Percentiles rank a stretch among this genome's conserved stretches.
Conservation (phyloP, 2,797 vertebrate species). For the Huso huso region DNA sequence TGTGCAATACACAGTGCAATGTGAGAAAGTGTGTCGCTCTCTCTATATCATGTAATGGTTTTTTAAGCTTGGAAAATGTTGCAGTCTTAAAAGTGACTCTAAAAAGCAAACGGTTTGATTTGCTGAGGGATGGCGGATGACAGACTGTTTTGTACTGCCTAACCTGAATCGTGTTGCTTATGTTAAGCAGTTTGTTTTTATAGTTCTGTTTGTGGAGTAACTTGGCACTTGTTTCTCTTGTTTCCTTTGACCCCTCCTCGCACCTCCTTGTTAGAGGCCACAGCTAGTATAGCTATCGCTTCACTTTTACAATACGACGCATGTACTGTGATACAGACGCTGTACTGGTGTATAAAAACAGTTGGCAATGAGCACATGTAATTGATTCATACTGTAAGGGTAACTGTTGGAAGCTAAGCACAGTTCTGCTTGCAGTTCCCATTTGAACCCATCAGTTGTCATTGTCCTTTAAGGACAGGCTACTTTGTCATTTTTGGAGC, state of each 20-base stretch:
- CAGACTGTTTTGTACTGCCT: conserved; percentile 13
- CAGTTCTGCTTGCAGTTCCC: no score
- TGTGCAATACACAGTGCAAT: conserved; percentile 32
- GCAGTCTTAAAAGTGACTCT: conserved; percentile 11
- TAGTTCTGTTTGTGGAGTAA: conserved; percentile 33
- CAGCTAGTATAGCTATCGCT: neutral
- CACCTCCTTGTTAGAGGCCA: conserved; percentile 1
- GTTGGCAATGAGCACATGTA: neutral
- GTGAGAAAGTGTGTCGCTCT: neutral
- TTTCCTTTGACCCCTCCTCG: conserved; percentile 7
- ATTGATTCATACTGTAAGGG: no score
- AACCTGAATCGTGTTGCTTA: conserved; percentile 42
- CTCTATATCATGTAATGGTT: conserved; percentile 21
- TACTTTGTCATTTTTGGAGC: no score
- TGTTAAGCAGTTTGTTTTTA: conserved; percentile 46
- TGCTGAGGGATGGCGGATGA: conserved; percentile 26
- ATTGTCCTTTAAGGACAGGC: no score
- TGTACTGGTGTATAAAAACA: neutral
- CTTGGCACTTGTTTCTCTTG: conserved; percentile 45
- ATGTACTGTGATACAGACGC: neutral
- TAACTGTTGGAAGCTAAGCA: no score
- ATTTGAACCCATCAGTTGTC: no score
- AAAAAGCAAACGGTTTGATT: conserved; percentile 27
- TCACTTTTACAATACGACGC: no score
- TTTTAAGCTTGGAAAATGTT: conserved; percentile 11